Evolutionary conservation across 1,140 invertebrate genomes (phyloP), one percentile per base, ranked within the genome.

Genomic region (Drosophila aff.): DNA sequence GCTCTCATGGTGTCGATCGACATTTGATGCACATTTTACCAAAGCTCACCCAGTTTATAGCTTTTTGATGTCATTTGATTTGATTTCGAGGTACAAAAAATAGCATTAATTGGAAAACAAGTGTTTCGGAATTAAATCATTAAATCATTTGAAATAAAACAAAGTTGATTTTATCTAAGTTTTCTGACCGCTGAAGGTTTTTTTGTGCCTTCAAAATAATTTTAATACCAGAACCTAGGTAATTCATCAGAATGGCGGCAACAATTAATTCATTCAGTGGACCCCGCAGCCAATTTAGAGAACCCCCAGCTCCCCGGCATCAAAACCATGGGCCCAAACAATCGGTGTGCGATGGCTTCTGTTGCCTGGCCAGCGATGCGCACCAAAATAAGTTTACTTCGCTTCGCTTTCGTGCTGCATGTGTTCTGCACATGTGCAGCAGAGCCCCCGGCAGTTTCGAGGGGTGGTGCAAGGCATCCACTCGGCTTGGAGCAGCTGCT

Each of bases 301-400:
- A 47, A 21, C 50, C 41, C 23, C 40, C 38, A 40, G 49, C 21
- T 11, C 31, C 36, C 64, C 43, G 68, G 55, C 66, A 73, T 47
- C 6, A 15, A 63, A 82, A 76, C 63, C 44, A 69, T 73, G 60
- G 57, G 43, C 76, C 67, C 79, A 69, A 84, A 84, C 82, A 84
- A 84, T 79, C 52, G 57, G 62, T 46, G 76, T 82, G 69, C 60
- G 33, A 66, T 71, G 66, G 71, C 43, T 67, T 65, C n/a, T 68
- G 64, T 57, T 57, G 63, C 76, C 60, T 61, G 73, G 62, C 53
- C 82, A 85, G 65, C 74, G 82, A 76, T 68, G 82, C 79, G 79
- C 82, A 82, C 66, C 47, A 79, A 86, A 75, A 79, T 82, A 82
- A 82, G 49, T 82, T 86, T 68, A 53, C 55, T 76, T 81, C 73